These are phyloP conservation scores for Calliphora vomitoria DNA, from an alignment of 2,888 invertebrate species.

Conservation along the genomic window DNA sequence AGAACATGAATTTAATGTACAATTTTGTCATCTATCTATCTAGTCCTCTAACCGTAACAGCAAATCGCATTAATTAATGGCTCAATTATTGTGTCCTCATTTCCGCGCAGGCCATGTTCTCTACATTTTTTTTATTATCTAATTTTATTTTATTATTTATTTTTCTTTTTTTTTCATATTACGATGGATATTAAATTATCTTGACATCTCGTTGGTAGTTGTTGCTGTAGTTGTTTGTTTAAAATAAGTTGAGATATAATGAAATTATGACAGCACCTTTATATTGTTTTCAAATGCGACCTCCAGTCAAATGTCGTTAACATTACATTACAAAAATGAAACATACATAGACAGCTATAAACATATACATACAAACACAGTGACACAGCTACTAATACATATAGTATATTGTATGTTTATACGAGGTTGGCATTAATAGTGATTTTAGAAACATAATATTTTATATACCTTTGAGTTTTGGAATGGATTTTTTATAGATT, in stretches of 20 bases:
- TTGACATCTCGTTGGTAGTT: slow-evolving; percentile 58
- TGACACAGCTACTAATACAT: slow-evolving; percentile 28
- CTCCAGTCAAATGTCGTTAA: slow-evolving; percentile 73
- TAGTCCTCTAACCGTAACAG: slow-evolving; percentile 41
- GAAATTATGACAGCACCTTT: slow-evolving; percentile 74
- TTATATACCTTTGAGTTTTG: no score
- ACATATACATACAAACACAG: slow-evolving; percentile 14
- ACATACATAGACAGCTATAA: slow-evolving; percentile 21
- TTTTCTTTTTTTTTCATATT: background rate
- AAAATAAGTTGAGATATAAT: slow-evolving; percentile 65
- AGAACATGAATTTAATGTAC: slow-evolving; percentile 10
- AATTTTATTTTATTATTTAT: background rate
- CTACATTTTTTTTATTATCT: slow-evolving; percentile 4
- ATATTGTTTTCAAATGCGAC: slow-evolving; percentile 69
- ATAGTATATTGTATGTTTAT: no score
- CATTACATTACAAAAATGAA: slow-evolving; percentile 62
- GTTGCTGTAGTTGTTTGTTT: slow-evolving; percentile 27
- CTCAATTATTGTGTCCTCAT: slow-evolving; percentile 48
- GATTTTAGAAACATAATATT: background rate
- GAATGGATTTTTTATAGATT: background rate
- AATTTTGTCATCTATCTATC: slow-evolving; percentile 12
- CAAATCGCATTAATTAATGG: slow-evolving; percentile 42
- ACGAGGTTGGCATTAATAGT: slow-evolving; percentile 2
- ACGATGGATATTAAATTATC: slow-evolving; percentile 61
- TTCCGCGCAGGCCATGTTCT: slow-evolving; percentile 32